A percentile compares a stretch with the other conserved stretches of the same genome.
Conservation (phyloP, 2,797 vertebrate genomes). For the Oreochromis grahami region DNA sequence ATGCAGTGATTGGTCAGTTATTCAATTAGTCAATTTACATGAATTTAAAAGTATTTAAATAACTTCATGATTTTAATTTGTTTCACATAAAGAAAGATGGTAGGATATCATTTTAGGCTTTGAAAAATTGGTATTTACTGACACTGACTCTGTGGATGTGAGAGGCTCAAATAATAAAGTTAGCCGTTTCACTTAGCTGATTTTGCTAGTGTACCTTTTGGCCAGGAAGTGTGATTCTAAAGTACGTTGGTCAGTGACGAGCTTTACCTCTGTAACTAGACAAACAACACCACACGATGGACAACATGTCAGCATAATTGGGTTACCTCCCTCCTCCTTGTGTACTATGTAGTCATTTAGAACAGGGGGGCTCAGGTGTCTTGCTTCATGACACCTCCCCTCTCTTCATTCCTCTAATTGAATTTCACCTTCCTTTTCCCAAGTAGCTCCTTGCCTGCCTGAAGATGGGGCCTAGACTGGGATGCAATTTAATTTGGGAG, state of each 20-base stretch:
- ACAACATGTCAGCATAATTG: constrained; percentile 65
- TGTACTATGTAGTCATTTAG: constrained; percentile 44
- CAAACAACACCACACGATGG: constrained; percentile 61
- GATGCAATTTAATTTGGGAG: constrained; percentile 59
- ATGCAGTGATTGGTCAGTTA: not conserved
- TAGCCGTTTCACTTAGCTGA: not conserved
- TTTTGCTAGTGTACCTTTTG: not conserved
- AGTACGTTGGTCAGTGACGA: constrained; percentile 9
- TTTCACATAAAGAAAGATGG: not conserved
- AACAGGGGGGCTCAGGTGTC: constrained; percentile 76
- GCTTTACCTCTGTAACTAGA: constrained; percentile 43
- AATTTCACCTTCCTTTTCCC: constrained; percentile 64
- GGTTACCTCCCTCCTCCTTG: constrained; percentile 49
- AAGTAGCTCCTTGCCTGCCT: constrained; percentile 56
- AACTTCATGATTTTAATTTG: not conserved
- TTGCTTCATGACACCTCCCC: constrained; percentile 27
- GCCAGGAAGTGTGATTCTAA: not conserved
- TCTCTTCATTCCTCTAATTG: constrained; percentile 67
- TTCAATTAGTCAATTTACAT: not conserved
- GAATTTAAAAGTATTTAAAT: not conserved
- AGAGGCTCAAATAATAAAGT: not conserved
- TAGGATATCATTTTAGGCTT: not conserved
- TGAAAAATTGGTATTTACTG: not conserved
- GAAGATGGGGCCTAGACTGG: constrained; percentile 57
- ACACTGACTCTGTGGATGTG: not conserved